These are phyloP conservation scores for Mactromeris polynyma DNA, from an alignment of 2,888 invertebrate species.

Conservation along the genomic window DNA sequence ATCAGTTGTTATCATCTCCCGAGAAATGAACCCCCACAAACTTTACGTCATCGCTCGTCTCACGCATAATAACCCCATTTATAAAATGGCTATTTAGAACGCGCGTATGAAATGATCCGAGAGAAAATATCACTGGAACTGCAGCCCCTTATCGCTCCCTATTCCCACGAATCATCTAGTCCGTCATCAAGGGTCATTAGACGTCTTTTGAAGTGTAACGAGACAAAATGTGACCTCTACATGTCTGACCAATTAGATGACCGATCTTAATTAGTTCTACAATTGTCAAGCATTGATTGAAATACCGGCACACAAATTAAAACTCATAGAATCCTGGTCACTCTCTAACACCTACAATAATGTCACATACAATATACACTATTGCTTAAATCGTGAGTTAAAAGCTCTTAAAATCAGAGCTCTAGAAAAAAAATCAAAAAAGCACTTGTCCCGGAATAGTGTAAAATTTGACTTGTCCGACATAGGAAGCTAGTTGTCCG, in stretches of 20 bases:
- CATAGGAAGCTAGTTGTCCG: too few species aligned
- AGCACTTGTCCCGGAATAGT: too few species aligned
- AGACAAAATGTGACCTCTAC: not conserved
- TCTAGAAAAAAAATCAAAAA: too few species aligned
- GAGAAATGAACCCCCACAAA: constrained; percentile 34
- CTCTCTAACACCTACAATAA: too few species aligned
- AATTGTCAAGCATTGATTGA: constrained; percentile 2
- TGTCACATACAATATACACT: too few species aligned
- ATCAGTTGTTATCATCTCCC: constrained; percentile 39
- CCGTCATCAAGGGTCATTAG: constrained; percentile 63
- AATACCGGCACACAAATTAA: too few species aligned
- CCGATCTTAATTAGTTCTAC: not conserved
- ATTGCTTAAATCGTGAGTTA: too few species aligned
- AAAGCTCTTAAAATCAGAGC: too few species aligned
- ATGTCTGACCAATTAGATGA: not conserved
- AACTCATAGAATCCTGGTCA: too few species aligned
- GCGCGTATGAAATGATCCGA: constrained; percentile 33
- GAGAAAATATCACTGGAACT: constrained; percentile 17
- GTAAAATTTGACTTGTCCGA: too few species aligned
- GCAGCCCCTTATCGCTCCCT: constrained; percentile 54
- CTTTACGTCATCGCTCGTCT: constrained; percentile 39
- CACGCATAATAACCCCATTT: constrained; percentile 38
- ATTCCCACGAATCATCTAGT: constrained; percentile 49
- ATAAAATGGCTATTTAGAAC: constrained; percentile 32
- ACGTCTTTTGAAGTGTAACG: constrained; percentile 19